Evolutionary conservation across 2,113 vertebrate species (phyloP).

Genomic region (Rattus norvegicus): DNA sequence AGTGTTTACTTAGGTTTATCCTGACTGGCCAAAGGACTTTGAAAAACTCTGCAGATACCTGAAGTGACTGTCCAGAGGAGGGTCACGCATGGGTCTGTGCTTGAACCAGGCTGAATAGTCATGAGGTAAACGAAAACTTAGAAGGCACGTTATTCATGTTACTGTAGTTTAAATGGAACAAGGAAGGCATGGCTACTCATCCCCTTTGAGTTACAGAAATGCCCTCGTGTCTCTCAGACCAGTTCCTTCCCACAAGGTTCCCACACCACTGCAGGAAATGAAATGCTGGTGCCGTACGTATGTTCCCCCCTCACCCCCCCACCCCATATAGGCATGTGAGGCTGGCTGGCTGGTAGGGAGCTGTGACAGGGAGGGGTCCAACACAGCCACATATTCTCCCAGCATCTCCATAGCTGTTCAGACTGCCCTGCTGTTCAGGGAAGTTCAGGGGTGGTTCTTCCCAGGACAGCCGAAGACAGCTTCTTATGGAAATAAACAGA

Average conservation of each 20-base stretch:
- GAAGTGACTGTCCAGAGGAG: background rate
- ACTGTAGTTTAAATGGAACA: background rate
- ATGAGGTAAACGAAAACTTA: background rate
- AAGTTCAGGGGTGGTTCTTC: background rate
- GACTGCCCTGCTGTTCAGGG: background rate
- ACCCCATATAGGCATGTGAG: background rate
- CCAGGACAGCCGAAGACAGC: background rate
- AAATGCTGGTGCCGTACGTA: background rate
- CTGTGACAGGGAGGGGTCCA: background rate
- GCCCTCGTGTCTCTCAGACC: background rate
- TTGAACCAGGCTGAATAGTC: accelerated
- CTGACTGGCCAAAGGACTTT: background rate
- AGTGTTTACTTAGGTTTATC: background rate
- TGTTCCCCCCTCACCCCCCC: background rate
- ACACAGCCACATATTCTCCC: background rate
- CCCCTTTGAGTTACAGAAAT: background rate
- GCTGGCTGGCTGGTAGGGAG: background rate
- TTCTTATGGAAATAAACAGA: background rate
- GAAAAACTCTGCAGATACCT: background rate
- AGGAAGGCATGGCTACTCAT: background rate
- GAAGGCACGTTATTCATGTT: background rate
- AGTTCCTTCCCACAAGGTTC: background rate
- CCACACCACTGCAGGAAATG: background rate
- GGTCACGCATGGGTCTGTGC: background rate
- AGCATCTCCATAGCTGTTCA: background rate